Conservation (phyloP, 1,140 invertebrate genomes). For the Panagrolaimus sp. region DNA sequence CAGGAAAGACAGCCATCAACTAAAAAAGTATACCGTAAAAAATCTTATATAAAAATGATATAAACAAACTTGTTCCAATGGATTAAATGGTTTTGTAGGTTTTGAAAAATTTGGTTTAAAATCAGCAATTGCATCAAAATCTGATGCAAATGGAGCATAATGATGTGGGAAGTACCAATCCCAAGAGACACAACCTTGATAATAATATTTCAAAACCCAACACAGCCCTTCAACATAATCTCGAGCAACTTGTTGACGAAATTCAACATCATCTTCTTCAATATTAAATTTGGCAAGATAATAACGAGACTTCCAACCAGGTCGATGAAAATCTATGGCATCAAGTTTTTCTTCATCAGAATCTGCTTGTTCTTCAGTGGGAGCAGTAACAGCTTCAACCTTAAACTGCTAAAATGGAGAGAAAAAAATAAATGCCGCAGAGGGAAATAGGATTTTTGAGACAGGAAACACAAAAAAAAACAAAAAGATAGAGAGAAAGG, state of each 20-base stretch:
- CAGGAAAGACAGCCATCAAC: background rate
- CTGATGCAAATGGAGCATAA: constrained; percentile 99
- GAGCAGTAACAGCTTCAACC: background rate
- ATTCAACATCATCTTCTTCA: constrained; percentile 71
- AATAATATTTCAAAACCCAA: constrained; percentile 97
- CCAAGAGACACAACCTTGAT: constrained; percentile 98
- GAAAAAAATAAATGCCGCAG: background rate
- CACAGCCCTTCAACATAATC: constrained; percentile 92
- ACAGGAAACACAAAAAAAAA: constrained; percentile 8
- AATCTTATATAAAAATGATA: constrained; percentile 69
- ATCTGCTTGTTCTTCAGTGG: constrained; percentile 52
- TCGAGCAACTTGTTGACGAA: constrained; percentile 76
- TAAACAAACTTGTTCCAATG: constrained; percentile 97
- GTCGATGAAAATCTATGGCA: constrained; percentile 91
- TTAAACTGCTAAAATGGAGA: constrained; percentile 10
- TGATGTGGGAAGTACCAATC: constrained; percentile 99
- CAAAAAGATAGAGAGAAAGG: too few relatives aligned
- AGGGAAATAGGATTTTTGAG: background rate
- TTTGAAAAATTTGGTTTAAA: constrained; percentile 80
- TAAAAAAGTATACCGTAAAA: background rate
- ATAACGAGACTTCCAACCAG: constrained; percentile 93
- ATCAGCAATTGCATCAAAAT: constrained; percentile 85
- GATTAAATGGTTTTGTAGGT: constrained; percentile 81
- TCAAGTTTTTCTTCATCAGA: constrained; percentile 76
- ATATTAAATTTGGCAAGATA: constrained; percentile 96